Evolutionary conservation across 2,113 vertebrate species (phyloP).

Genomic region (Myiozetetes cayanensis): DNA sequence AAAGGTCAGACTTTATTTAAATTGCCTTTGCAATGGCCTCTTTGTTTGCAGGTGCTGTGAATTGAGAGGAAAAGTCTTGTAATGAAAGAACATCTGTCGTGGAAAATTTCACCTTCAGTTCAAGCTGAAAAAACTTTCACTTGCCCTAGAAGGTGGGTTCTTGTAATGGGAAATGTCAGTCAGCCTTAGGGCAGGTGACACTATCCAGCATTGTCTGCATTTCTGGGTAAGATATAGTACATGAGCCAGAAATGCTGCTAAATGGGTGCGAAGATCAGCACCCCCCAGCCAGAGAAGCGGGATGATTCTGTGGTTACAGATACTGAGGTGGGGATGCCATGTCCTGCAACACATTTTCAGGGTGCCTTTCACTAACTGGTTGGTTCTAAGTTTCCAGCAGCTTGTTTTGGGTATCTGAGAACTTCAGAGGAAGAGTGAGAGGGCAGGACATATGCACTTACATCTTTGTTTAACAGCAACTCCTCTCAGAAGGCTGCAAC

Average conservation of each 20-base stretch:
- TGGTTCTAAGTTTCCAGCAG: not conserved
- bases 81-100: not conserved
- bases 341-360: not conserved
- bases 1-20: constrained; percentile 18
- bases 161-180: not conserved
- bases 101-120: not conserved
- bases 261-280: not conserved
- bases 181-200: not conserved
- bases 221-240: not conserved
- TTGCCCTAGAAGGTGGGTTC: not conserved
- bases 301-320: not conserved
- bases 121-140: not conserved
- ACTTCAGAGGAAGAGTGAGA: not conserved
- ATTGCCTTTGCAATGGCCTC: not conserved
- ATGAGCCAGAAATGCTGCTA: not conserved
- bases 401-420: not conserved
- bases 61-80: not conserved
- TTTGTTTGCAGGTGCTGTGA: not conserved
- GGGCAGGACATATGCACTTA: not conserved
- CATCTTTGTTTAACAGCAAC: not conserved
- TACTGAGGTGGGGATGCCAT: not conserved
- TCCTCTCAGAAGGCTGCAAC: not conserved
- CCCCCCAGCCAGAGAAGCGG: not conserved
- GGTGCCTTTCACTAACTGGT: not conserved
- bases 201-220: fast-evolving